Percentiles rank a stretch among this genome's conserved stretches.
Evolutionary conservation across 2,113 vertebrate genomes (phyloP).

Genomic region (Dasyprocta punctata): DNA sequence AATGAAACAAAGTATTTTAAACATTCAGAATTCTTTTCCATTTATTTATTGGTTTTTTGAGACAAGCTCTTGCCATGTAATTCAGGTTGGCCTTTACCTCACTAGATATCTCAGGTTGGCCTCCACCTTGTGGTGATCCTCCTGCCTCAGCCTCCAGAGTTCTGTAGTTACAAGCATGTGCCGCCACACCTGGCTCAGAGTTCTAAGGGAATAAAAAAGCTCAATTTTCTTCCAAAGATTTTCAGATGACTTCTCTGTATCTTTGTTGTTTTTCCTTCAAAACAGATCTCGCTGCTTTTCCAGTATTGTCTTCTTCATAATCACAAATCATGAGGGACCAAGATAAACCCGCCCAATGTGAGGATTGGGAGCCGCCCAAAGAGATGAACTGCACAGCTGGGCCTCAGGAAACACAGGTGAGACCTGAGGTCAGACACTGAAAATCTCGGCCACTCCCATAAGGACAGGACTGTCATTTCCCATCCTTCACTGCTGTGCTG

Average conservation of each 20-base stretch:
- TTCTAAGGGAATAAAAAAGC: slow-evolving; percentile 38
- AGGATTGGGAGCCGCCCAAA: slow-evolving; percentile 45
- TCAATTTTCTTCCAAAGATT: neutral
- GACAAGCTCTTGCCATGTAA: neutral
- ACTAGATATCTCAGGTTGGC: neutral
- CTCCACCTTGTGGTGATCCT: neutral
- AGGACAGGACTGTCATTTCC: neutral
- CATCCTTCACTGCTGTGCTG: neutral
- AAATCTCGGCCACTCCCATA: neutral
- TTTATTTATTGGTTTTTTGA: neutral
- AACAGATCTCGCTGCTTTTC: slow-evolving; percentile 1
- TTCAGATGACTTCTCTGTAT: neutral
- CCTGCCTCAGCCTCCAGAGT: neutral
- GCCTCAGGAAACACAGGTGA: slow-evolving; percentile 77
- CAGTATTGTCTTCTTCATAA: slow-evolving; percentile 49
- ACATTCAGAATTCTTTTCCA: neutral
- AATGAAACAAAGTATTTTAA: neutral
- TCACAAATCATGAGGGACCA: slow-evolving; percentile 76
- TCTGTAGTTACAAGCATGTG: neutral
- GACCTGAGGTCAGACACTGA: neutral
- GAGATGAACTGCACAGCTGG: slow-evolving; percentile 26
- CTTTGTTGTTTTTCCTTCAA: slow-evolving; percentile 27
- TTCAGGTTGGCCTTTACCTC: neutral
- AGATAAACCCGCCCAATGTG: neutral
- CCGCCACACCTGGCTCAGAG: neutral